phyloP scores from a whole-genome alignment of 1,140 invertebrate species.

The Leptopilina boulardi region DNA sequence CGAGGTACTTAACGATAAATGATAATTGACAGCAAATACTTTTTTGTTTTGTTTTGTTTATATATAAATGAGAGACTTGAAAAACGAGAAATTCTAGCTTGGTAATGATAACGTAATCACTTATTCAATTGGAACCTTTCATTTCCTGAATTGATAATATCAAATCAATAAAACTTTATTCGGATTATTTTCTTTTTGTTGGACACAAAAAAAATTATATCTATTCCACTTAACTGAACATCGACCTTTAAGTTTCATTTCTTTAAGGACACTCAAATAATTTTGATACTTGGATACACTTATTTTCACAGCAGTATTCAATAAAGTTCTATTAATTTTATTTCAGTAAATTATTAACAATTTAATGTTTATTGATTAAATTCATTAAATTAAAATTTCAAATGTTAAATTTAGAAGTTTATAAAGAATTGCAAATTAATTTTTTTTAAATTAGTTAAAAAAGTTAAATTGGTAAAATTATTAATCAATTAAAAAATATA shows the following conservation, averaged over 20 bases:
- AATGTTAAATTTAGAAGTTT: too few relatives aligned
- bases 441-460: background rate
- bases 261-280: background rate
- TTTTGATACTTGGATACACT: background rate
- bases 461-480: too few relatives aligned
- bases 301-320: background rate
- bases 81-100: conserved; percentile 20
- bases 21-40: conserved; percentile 17
- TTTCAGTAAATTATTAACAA: too few relatives aligned
- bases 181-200: background rate
- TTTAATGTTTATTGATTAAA: too few relatives aligned
- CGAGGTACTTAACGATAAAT: background rate
- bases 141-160: background rate
- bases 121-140: conserved; percentile 24
- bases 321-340: too few relatives aligned
- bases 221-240: background rate
- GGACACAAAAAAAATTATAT: background rate
- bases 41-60: background rate
- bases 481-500: too few relatives aligned
- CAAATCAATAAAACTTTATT: conserved; percentile 3
- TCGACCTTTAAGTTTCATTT: background rate
- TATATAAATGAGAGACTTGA: background rate
- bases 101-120: background rate
- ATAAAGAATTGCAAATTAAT: too few relatives aligned
- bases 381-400: too few relatives aligned